phyloP scores from a whole-genome alignment of 2,113 vertebrate species.

The Ophthalmolycus amberensis region DNA sequence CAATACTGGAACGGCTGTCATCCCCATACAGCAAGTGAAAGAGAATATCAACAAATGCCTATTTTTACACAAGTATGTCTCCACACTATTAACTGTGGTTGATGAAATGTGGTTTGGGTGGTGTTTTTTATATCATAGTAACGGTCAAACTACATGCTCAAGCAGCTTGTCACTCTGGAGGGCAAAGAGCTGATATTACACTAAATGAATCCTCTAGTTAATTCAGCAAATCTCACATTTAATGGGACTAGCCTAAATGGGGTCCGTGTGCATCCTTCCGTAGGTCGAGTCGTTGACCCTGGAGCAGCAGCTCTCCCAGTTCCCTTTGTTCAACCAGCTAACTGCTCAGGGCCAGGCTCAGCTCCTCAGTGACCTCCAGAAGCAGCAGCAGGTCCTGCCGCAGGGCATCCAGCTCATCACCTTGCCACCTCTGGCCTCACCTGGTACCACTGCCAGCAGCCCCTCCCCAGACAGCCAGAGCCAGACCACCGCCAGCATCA shows the following conservation, averaged over 20 bases:
- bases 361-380: slow-evolving; percentile 88
- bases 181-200: background rate
- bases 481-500: slow-evolving; percentile 89
- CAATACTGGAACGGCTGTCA: background rate
- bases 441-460: slow-evolving; percentile 86
- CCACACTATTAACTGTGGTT: background rate
- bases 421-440: slow-evolving; percentile 87
- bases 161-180: too few relatives aligned
- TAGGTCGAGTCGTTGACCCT: slow-evolving; percentile 90
- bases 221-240: background rate
- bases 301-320: slow-evolving; percentile 96
- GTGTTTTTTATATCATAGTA: background rate
- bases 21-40: background rate
- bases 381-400: slow-evolving; percentile 82
- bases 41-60: background rate
- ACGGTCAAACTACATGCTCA: background rate
- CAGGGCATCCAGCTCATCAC: slow-evolving; percentile 88
- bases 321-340: slow-evolving; percentile 91
- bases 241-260: background rate
- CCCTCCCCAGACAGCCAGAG: slow-evolving; percentile 89
- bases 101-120: background rate
- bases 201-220: background rate
- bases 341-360: slow-evolving; percentile 87
- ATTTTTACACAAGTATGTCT: background rate
- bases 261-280: slow-evolving; percentile 1